Percentiles rank a stretch among this genome's conserved stretches.
Conservation (phyloP, 2,797 vertebrate species). For the Sparidentex hasta region DNA sequence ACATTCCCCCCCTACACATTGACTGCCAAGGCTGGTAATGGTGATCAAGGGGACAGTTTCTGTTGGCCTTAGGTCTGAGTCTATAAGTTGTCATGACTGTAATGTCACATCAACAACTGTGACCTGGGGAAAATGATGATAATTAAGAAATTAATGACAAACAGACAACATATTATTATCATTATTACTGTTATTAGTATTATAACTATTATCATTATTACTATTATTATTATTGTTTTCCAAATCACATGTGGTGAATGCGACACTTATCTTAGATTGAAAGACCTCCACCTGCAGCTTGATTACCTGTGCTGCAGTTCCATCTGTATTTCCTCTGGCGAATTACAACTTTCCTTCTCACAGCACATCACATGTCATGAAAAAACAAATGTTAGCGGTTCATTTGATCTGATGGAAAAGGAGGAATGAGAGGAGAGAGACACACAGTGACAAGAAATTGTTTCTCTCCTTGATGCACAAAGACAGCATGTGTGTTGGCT, state of each 20-base stretch:
- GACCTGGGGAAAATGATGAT: conserved; percentile 33
- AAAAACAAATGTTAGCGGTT: conserved; percentile 71
- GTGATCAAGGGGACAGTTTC: conserved; percentile 88
- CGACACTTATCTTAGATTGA: conserved; percentile 64
- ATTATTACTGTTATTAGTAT: conserved; percentile 21
- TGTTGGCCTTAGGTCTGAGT: conserved; percentile 76
- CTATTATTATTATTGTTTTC: conserved; percentile 26
- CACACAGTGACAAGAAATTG: conserved; percentile 52
- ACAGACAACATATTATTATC: neutral
- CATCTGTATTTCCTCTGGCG: conserved; percentile 60
- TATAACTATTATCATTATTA: conserved; percentile 6
- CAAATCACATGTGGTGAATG: conserved; percentile 56
- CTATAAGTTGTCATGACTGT: conserved; percentile 50
- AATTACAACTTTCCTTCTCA: conserved; percentile 65
- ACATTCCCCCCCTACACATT: conserved; percentile 35
- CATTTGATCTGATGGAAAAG: conserved; percentile 64
- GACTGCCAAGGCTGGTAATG: conserved; percentile 91
- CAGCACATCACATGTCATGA: conserved; percentile 45
- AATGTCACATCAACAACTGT: conserved; percentile 59
- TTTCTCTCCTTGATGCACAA: conserved; percentile 9
- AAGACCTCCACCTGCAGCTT: conserved; percentile 72
- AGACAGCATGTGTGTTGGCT: conserved; percentile 22
- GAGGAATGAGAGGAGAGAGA: conserved; percentile 57
- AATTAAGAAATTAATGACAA: conserved; percentile 50
- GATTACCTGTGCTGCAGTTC: conserved; percentile 58